Evolutionary conservation across 2,797 vertebrate genomes (phyloP), one percentile per base, ranked within the genome.

Genomic region (Pelodytes ibericus): DNA sequence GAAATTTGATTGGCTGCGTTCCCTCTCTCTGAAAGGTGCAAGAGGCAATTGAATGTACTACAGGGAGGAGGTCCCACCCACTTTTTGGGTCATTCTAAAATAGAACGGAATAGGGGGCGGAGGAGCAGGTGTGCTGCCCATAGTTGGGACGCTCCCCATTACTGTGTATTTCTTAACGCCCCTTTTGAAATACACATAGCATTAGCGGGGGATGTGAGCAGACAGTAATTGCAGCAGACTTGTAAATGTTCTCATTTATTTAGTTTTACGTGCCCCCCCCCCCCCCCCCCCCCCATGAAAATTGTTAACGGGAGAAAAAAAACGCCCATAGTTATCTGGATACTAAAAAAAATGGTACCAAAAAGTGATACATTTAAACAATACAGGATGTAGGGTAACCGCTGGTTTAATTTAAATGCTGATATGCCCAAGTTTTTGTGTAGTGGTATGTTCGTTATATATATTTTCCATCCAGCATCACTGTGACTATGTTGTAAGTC

Each of bases 171-270:
- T 77, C 47, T 15, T 71, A 33, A 77, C 75, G 68, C 68, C 75
- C 62, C 69, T 72, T 66, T 60, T 51, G 29, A 51, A 59, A 58
- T 78, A 60, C 69, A 78, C 75, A 77, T 71, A 71, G 18, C 61
- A 78, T 78, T 78, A 77, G 75, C 75, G 75, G 68, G 75, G 75
- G 75, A 71, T 47, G 29, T 57, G 68, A 59, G 63, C 36, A 72
- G 62, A 72, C 75, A 72, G 75, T 78, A 78, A 78, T 78, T 78
- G 69, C 75, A 78, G 61, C 61, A 59, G 75, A 62, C 18, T 49
- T 20, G 36, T 59, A 51, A 67, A 67, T 51, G 49, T 25, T 51
- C 25, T 29, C 41, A 67, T 67, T 67, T 26, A 16, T 56, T 74
- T 56, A 8, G 22, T 31, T 62, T 13, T 18, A 11, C 41, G 57